Base-by-base conservation (phyloP, 2,888 invertebrate genomes). In the Catocala nupta region DNA sequence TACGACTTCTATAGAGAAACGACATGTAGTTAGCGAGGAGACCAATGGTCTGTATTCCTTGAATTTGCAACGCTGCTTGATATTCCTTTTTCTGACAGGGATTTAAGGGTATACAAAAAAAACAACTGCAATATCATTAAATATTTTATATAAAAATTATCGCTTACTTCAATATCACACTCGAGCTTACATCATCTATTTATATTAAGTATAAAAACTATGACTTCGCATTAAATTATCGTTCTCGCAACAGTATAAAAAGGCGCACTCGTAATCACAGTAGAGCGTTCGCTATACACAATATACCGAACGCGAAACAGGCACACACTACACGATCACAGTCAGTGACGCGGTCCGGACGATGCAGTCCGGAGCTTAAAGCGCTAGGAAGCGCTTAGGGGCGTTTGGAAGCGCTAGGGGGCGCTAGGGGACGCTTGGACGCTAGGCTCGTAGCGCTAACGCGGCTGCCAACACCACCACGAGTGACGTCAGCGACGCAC, bases 201-300 rank as follows among this genome's bases (percentile, higher is more conserved):
- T 93, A 93, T 92, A 89, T 87, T 93, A 91, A 71, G 92, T 93
- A 94, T 94, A 94, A 94, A 94, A 94, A 94, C 93, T 94, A 93
- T 94, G 93, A 94, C 93, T 94, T 93, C 87, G 81, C 85, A 90
- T 92, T 94, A 93, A 93, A 93, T 93, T 88, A 93, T 90, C 84
- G 89, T 92, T 90, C 92, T 88, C 86, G 81, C 88, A 88, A 85
- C 84, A 85, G 87, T 92, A 92, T 88, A 91, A 91, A 90, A 91
- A 85, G 84, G 75, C 83, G 83, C 90, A 90, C 85, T 89, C 87
- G 81, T 87, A 88, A 91, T 90, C 90, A 91, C 92, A 90, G 86
- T 79, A 84, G 77, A 76, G 84, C 91, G 86, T 90, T 89, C 91
- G 87, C 88, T 90, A 89, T 90, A 90, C 87, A 92, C 90, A 89